phyloP scores from a whole-genome alignment of 2,888 invertebrate genomes.

The Phortica okadai region DNA sequence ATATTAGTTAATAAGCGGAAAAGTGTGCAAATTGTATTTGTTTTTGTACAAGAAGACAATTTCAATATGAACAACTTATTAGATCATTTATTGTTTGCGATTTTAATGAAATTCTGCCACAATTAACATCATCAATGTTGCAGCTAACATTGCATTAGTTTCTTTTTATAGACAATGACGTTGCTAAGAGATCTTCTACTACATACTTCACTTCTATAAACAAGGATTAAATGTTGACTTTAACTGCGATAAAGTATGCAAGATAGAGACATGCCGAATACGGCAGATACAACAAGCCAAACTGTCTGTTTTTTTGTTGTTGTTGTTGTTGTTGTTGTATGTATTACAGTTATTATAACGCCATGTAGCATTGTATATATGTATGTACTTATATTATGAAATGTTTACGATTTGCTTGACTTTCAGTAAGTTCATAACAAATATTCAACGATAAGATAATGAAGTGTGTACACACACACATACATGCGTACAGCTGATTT shows the following conservation, averaged over 20 bases:
- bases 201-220: slow-evolving; percentile 50
- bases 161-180: slow-evolving; percentile 44
- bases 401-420: slow-evolving; percentile 69
- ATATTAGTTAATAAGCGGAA: neutral
- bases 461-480: slow-evolving; percentile 35
- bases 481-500: neutral
- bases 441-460: slow-evolving; percentile 64
- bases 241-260: slow-evolving; percentile 53
- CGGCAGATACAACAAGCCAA: neutral
- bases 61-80: slow-evolving; percentile 34
- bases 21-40: neutral
- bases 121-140: too few species aligned
- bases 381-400: slow-evolving; percentile 55
- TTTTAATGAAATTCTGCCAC: too few species aligned
- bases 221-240: slow-evolving; percentile 64
- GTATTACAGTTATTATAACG: neutral
- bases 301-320: neutral
- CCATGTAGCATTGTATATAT: slow-evolving; percentile 32
- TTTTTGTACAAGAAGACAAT: slow-evolving; percentile 15
- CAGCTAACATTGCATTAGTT: too few species aligned
- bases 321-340: neutral
- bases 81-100: too few species aligned
- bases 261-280: slow-evolving; percentile 58
- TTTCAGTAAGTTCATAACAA: slow-evolving; percentile 67
- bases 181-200: neutral